Percentiles rank a stretch among this genome's conserved stretches.
These are phyloP conservation scores for Deilephila elpenor DNA, from an alignment of 2,888 invertebrate genomes.

Conservation along the genomic window DNA sequence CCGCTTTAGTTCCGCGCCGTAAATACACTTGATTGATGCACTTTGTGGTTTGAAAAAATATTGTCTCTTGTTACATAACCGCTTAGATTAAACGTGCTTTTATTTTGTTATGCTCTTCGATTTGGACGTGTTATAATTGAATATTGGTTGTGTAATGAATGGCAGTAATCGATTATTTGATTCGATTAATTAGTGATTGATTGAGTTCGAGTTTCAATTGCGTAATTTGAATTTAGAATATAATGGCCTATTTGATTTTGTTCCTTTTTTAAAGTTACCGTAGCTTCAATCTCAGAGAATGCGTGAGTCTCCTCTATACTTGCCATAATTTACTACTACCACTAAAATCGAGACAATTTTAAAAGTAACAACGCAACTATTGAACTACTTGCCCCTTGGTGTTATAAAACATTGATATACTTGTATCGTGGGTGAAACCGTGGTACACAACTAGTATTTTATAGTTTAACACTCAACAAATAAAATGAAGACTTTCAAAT, in stretches of 20 bases:
- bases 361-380: no score
- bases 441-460: not conserved
- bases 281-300: no score
- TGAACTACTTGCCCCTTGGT: no score
- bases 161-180: no score
- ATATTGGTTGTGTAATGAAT: not conserved
- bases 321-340: no score
- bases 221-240: not conserved
- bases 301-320: no score
- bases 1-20: constrained; percentile 67
- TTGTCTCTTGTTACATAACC: constrained; percentile 4
- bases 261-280: not conserved
- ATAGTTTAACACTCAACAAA: constrained; percentile 6
- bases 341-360: no score
- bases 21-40: constrained; percentile 68
- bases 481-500: not conserved
- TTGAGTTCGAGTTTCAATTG: not conserved
- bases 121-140: not conserved
- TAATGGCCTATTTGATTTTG: not conserved
- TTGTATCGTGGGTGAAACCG: no score
- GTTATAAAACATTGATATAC: no score
- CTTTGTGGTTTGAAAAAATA: constrained; percentile 21
- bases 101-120: not conserved
- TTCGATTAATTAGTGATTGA: not conserved
- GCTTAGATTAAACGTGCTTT: not conserved